Percentiles rank a stretch among this genome's conserved stretches.
These are phyloP conservation scores for Eulemur rufifrons DNA, from an alignment of 2,113 vertebrate genomes.

Conservation along the genomic window DNA sequence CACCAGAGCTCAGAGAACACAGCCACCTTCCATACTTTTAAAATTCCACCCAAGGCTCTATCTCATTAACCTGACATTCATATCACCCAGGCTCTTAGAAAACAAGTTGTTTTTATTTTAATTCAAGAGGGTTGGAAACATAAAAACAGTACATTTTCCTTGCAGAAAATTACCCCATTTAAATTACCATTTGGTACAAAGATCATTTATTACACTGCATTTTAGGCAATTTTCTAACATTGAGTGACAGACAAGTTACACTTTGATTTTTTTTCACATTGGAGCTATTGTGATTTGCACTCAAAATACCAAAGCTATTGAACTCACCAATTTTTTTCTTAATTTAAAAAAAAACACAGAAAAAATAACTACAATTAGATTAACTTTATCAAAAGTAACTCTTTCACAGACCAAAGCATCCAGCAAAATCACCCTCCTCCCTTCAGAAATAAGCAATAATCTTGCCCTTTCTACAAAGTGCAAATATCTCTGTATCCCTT, in stretches of 20 bases:
- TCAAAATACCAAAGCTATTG: constrained; percentile 60
- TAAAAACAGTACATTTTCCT: constrained; percentile 75
- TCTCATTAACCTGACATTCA: neutral
- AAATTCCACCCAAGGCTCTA: neutral
- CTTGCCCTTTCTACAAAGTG: constrained; percentile 66
- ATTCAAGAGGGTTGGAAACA: constrained; percentile 70
- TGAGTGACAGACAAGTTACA: constrained; percentile 64
- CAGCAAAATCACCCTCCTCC: constrained; percentile 37
- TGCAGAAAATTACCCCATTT: constrained; percentile 70
- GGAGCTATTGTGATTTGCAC: constrained; percentile 68
- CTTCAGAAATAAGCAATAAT: constrained; percentile 60
- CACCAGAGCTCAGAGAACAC: constrained; percentile 46
- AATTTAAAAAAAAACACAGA: constrained; percentile 60
- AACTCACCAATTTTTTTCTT: constrained; percentile 67
- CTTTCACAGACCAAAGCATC: constrained; percentile 59
- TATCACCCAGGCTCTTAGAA: constrained; percentile 62
- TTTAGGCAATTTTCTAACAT: constrained; percentile 62
- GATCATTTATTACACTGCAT: constrained; percentile 66
- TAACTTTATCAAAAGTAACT: constrained; percentile 66
- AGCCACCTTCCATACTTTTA: neutral
- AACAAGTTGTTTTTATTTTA: constrained; percentile 76
- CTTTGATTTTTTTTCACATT: constrained; percentile 58
- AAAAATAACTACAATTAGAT: constrained; percentile 61
- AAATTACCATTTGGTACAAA: constrained; percentile 66
- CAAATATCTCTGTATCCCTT: constrained; percentile 11